Evolutionary conservation across 2,888 invertebrate species (phyloP).

Genomic region (Imbricaverruca yamaguchii): DNA sequence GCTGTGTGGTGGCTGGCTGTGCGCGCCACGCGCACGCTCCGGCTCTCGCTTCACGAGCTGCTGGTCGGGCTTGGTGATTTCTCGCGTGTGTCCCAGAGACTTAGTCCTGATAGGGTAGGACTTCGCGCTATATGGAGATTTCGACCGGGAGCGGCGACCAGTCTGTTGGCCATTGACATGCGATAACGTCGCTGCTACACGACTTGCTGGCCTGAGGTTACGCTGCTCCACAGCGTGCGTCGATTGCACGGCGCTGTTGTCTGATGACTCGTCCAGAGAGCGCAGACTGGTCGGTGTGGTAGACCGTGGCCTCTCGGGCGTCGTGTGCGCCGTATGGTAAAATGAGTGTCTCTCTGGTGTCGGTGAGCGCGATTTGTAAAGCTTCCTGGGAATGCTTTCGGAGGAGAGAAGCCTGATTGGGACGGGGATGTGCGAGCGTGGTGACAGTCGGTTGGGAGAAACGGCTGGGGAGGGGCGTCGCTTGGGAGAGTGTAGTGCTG

Average conservation of each 20-base stretch:
- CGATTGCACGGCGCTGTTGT: neutral
- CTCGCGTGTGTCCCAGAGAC: neutral
- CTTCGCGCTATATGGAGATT: neutral
- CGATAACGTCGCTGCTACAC: neutral
- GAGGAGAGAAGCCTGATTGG: neutral
- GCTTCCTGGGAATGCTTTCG: neutral
- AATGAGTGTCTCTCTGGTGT: neutral
- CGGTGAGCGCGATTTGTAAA: neutral
- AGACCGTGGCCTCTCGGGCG: neutral
- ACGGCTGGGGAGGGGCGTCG: no score
- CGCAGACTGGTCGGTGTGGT: neutral
- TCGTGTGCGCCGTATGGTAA: neutral
- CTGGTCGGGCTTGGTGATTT: no score
- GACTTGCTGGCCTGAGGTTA: neutral
- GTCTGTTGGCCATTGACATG: neutral
- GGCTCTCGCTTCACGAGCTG: no score
- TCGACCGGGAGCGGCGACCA: neutral
- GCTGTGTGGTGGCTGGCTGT: no score
- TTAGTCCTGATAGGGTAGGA: neutral
- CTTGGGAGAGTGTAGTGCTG: no score
- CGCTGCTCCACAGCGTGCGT: neutral
- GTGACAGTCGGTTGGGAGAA: neutral
- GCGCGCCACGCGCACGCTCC: no score
- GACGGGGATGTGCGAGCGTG: neutral
- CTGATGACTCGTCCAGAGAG: neutral